Conservation (phyloP, 2,888 invertebrate genomes). For the Schizaphis graminum region DNA sequence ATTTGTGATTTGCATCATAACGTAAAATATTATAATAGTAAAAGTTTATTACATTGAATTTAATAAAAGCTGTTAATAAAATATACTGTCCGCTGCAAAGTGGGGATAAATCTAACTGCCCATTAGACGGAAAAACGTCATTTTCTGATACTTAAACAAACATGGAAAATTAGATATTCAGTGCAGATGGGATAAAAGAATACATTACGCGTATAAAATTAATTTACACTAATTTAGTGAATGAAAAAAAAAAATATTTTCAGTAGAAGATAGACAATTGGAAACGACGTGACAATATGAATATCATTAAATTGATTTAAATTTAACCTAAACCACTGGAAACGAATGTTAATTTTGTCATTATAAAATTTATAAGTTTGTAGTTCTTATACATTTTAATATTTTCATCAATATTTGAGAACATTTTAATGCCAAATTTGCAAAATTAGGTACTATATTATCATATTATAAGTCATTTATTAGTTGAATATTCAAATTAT, state of each 20-base stretch:
- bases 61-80: too few relatives aligned
- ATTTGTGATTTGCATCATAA: too few relatives aligned
- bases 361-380: background rate
- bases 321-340: background rate
- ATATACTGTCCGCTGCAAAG: too few relatives aligned
- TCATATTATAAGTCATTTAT: background rate
- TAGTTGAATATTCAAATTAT: background rate
- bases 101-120: too few relatives aligned
- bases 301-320: background rate
- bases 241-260: background rate
- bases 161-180: background rate
- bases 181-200: background rate
- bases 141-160: background rate
- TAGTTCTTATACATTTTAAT: background rate
- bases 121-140: background rate
- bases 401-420: background rate
- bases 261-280: background rate
- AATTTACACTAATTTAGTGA: too few relatives aligned
- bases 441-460: background rate
- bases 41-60: too few relatives aligned
- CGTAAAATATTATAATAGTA: too few relatives aligned
- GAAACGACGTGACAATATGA: background rate
- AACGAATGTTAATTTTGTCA: background rate
- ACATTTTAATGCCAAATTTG: background rate
- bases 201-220: background rate